Base-by-base conservation (phyloP, 2,888 invertebrate genomes). In the Steinernema carpocapsae region DNA sequence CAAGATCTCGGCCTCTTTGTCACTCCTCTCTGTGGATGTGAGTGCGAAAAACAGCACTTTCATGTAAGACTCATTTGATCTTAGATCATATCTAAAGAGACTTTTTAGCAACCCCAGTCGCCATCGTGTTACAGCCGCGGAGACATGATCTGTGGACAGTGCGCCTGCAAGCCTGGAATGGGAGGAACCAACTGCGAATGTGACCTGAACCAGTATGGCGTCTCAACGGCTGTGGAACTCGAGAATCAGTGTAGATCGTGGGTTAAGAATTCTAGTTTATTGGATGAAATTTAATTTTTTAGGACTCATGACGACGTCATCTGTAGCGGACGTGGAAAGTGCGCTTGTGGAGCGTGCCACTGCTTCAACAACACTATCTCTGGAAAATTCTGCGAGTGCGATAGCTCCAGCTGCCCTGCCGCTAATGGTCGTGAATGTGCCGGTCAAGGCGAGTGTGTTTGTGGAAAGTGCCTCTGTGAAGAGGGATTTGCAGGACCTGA, bases 161-260 rank as follows among this genome's bases (percentile, higher is more conserved):
- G 76, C 74, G 76, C 77, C 10, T 83, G 84, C 75, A 76, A 83
- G 43, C 45, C 45, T 6, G 77, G 77, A 17, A 74, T 76, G 19
- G 84, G 84, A 19, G 84, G 84, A 12, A 72, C 77, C 19, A 78
- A 84, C 17, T 90, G 90, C 82, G 85, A 87, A 72, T 86, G 86
- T 73, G 82, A 84, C 17, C 74, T 86, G 64, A 74, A 77, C 22
- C 70, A 76, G 14, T 78, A 80, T 75, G 85, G 82, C 24, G 84
- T 84, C 43, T 72, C 74, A 7, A 77, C 70, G n/a, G 78, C 83
- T 12, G 52, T 70, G 1, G 78, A 81, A 43, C 74, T 86, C 51
- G 79, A 82, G 32, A 76, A 83, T 56, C 77, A 80, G 51, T 86
- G 86, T 75, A 70, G 79, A 78, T 73, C 77, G 85, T 85, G 32